These are phyloP conservation scores for Phoenicopterus ruber DNA, from an alignment of 2,113 vertebrate species.

Conservation along the genomic window DNA sequence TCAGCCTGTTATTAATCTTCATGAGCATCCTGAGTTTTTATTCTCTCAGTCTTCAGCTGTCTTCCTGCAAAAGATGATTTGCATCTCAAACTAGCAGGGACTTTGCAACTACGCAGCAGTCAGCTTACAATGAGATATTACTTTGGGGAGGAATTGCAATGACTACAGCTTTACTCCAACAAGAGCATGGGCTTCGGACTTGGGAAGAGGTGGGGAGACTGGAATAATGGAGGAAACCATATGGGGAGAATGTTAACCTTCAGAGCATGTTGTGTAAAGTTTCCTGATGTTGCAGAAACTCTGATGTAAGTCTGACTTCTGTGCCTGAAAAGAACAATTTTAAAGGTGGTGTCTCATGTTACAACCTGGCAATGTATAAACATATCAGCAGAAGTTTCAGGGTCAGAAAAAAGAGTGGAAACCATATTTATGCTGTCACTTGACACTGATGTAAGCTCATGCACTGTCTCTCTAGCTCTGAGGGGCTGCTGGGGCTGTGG, in stretches of 20 bases:
- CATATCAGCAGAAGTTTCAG: not conserved
- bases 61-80: slow-evolving; percentile 31
- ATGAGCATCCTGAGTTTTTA: not conserved
- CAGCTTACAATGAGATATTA: not conserved
- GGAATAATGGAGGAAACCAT: not conserved
- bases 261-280: not conserved
- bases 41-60: not conserved
- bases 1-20: not conserved
- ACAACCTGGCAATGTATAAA: not conserved
- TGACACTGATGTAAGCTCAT: rapidly evolving
- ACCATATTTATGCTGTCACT: not conserved
- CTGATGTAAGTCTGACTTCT: not conserved
- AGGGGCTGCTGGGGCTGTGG: not conserved
- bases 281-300: not conserved
- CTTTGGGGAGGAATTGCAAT: not conserved
- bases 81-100: slow-evolving; percentile 3
- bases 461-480: rapidly evolving
- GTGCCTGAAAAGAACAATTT: not conserved
- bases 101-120: not conserved
- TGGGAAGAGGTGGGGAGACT: not conserved
- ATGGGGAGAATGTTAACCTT: not conserved
- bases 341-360: not conserved
- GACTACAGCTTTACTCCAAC: slow-evolving; percentile 19
- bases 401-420: not conserved
- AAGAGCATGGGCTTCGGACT: not conserved